A percentile compares a stretch with the other conserved stretches of the same genome.
These are phyloP conservation scores for Cabera pusaria DNA, from an alignment of 2,888 invertebrate species.

Conservation along the genomic window DNA sequence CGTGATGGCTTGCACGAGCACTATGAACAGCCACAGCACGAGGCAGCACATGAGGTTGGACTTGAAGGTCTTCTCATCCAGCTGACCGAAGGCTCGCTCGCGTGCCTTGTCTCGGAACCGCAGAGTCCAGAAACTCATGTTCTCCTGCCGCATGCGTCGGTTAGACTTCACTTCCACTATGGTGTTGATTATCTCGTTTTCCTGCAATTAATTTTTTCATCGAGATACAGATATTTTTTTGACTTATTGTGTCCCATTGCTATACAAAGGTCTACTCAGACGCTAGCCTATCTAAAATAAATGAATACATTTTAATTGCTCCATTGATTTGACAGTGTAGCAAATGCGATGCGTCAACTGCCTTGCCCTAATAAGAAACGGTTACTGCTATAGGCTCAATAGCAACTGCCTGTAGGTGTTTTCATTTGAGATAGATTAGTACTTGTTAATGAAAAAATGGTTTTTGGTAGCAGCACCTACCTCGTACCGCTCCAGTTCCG, in stretches of 20 bases:
- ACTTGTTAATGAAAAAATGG: no score
- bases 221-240: no score
- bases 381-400: no score
- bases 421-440: no score
- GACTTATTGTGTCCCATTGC: constrained; percentile 10
- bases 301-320: no score
- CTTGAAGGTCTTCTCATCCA: constrained; percentile 96
- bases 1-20: constrained; percentile 89
- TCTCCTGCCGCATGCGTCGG: constrained; percentile 92
- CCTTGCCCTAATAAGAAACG: no score
- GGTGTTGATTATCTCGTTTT: constrained; percentile 92
- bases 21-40: constrained; percentile 94
- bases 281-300: no score
- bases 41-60: constrained; percentile 97
- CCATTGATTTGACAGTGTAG: no score
- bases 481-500: constrained; percentile 52
- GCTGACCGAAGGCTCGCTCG: constrained; percentile 93
- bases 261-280: no score
- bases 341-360: no score
- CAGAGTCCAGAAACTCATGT: constrained; percentile 94
- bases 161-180: constrained; percentile 96
- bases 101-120: constrained; percentile 92
- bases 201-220: constrained; percentile 77
- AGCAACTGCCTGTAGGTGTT: no score
- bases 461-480: no score